Evolutionary conservation across 1,140 invertebrate species (phyloP), one percentile per base, ranked within the genome.

Genomic region (Zaprionus kolodkinae): DNA sequence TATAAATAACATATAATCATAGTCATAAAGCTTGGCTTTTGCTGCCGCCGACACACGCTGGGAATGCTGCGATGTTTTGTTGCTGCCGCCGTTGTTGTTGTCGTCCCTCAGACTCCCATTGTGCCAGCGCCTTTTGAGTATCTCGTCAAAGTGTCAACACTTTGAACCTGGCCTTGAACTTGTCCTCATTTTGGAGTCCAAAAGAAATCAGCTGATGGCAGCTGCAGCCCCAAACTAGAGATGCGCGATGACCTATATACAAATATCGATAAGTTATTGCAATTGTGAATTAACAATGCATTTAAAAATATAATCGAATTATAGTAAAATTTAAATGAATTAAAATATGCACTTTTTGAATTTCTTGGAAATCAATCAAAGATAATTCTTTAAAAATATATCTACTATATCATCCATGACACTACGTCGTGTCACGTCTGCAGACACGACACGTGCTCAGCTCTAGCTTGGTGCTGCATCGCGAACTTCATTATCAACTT

Each of bases 101-200:
- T 33, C 63, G 50, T 52, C 43, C 48, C 59, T 69, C 33, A 36
- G 55, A 57, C 55, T 12, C 55, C 25, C 55, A 57, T 36, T 57
- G 36, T 33, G 48, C 43, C 62, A 59, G 17, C 40, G 38, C 17
- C 38, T 36, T 57, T 64, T 62, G 56, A 62, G 35, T 48, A 21
- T 55, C 54, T 66, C 66, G 69, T 65, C 65, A 55, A 55, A 74
- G 59, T 63, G 72, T 70, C 66, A 63, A 74, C 66, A 63, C 66
- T 70, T 70, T 74, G 72, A 74, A 70, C 72, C 63, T 74, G 72
- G 72, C 72, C 72, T 74, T 74, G 72, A 74, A 74, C 66, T 62
- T 63, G 72, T 17, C 50, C 72, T 48, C 72, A 48, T 30, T 27
- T 3, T 13, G 15, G 15, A 54, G 30, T 12, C 45, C 13, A 52